Percentiles rank a stretch among this genome's conserved stretches.
phyloP scores from a whole-genome alignment of 2,888 invertebrate species.

The Drosophila meridionalis region DNA sequence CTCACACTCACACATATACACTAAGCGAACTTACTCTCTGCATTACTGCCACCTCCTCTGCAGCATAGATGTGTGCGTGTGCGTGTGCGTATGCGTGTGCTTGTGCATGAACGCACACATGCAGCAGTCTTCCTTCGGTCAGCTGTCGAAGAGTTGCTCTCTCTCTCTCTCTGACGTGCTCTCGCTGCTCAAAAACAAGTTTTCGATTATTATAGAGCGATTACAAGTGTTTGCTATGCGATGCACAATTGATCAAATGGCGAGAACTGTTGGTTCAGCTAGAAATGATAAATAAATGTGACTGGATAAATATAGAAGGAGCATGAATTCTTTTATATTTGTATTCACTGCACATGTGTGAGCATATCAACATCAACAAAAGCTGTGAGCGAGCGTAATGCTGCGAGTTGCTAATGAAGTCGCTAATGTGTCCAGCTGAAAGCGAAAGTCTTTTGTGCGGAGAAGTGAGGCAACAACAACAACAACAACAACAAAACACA shows the following conservation, averaged over 20 bases:
- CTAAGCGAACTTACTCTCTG: slow-evolving; percentile 1
- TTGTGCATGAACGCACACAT: slow-evolving; percentile 31
- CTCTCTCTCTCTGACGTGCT: background rate
- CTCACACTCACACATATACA: slow-evolving; percentile 12
- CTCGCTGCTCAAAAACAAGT: slow-evolving; percentile 11
- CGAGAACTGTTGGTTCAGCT: background rate
- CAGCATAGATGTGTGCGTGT: background rate
- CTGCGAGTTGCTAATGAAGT: slow-evolving; percentile 26
- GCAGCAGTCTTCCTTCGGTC: slow-evolving; percentile 35
- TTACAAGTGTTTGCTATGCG: slow-evolving; percentile 17
- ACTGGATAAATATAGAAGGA: background rate
- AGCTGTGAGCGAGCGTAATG: slow-evolving; percentile 6
- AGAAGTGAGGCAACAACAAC: background rate
- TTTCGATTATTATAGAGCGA: slow-evolving; percentile 5
- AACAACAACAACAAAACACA: background rate
- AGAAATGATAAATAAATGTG: background rate
- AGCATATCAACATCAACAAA: background rate
- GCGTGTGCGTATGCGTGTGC: background rate
- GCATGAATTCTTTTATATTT: background rate
- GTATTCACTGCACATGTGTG: background rate
- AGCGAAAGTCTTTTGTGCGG: slow-evolving; percentile 42
- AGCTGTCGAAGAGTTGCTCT: slow-evolving; percentile 19
- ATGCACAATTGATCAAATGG: slow-evolving; percentile 26
- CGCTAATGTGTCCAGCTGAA: slow-evolving; percentile 42
- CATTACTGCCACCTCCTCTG: background rate